These are phyloP conservation scores for Heliconius himera DNA, from an alignment of 1,140 invertebrate species.

Conservation along the genomic window DNA sequence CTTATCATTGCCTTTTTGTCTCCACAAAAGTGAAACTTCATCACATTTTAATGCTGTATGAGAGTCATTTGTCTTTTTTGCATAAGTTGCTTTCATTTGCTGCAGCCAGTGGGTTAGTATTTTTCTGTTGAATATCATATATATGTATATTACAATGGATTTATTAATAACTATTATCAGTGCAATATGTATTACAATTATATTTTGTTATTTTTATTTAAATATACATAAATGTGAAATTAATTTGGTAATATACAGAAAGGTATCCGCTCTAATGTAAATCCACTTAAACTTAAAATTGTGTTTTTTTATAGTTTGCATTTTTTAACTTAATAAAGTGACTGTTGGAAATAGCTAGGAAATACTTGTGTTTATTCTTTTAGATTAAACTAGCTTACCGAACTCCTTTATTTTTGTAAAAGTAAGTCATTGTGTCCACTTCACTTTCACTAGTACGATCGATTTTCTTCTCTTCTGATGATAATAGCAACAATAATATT, in stretches of 20 bases:
- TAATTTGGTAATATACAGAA: too few species aligned
- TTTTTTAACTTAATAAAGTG: background rate
- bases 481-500: constrained; percentile 65
- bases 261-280: too few species aligned
- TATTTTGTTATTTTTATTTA: too few species aligned
- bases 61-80: constrained; percentile 53
- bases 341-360: background rate
- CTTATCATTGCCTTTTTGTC: constrained; percentile 66
- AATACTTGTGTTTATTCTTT: background rate
- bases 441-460: constrained; percentile 64
- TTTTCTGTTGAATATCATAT: constrained; percentile 47
- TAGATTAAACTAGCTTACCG: constrained; percentile 46
- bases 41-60: constrained; percentile 68
- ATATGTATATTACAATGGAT: too few species aligned
- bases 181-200: too few species aligned
- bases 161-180: background rate
- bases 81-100: constrained; percentile 62
- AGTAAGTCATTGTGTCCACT: constrained; percentile 70
- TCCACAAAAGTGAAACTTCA: constrained; percentile 61
- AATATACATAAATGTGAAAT: too few species aligned
- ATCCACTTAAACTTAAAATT: too few species aligned
- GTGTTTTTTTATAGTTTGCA: too few species aligned
- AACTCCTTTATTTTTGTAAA: constrained; percentile 64
- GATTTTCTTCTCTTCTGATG: constrained; percentile 73
- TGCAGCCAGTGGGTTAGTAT: constrained; percentile 65